A percentile compares a stretch with the other conserved stretches of the same genome.
Evolutionary conservation across 2,888 invertebrate genomes (phyloP).

Genomic region (Harpalus rubripes): DNA sequence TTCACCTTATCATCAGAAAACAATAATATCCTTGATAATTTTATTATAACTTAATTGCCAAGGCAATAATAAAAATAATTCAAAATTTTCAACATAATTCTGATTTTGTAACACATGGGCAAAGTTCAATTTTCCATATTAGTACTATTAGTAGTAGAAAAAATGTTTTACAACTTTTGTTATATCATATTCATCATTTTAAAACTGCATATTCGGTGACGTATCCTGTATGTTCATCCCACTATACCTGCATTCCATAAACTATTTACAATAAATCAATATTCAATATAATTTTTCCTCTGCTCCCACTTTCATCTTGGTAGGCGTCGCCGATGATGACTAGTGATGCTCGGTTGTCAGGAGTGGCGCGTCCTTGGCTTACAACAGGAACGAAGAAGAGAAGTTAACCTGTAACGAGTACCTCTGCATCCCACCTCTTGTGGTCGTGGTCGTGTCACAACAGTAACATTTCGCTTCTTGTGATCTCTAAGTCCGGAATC

Average conservation of each 20-base stretch:
- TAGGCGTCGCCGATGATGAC: conserved; percentile 17
- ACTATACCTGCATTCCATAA: neutral
- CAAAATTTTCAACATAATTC: neutral
- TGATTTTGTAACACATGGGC: too few species aligned
- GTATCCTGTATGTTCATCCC: neutral
- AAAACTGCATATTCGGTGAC: too few species aligned
- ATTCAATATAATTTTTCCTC: conserved; percentile 11
- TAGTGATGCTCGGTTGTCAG: conserved; percentile 26
- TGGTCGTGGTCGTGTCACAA: conserved; percentile 40
- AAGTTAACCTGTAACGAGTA: conserved; percentile 1
- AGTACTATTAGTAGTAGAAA: too few species aligned
- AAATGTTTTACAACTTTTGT: too few species aligned
- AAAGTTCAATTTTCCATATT: too few species aligned
- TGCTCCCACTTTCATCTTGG: conserved; percentile 11
- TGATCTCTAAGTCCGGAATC: conserved; percentile 8
- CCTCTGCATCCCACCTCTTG: conserved; percentile 17
- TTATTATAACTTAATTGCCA: neutral
- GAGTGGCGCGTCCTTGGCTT: conserved; percentile 45
- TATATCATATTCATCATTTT: too few species aligned
- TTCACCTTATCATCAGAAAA: neutral
- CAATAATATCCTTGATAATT: neutral
- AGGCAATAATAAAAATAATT: neutral
- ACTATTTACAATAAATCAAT: conserved; percentile 7
- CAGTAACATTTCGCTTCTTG: conserved; percentile 43
- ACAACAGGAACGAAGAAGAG: conserved; percentile 12